Evolutionary conservation across 1,140 invertebrate genomes (phyloP).

Genomic region (Calephelis virginiensis): DNA sequence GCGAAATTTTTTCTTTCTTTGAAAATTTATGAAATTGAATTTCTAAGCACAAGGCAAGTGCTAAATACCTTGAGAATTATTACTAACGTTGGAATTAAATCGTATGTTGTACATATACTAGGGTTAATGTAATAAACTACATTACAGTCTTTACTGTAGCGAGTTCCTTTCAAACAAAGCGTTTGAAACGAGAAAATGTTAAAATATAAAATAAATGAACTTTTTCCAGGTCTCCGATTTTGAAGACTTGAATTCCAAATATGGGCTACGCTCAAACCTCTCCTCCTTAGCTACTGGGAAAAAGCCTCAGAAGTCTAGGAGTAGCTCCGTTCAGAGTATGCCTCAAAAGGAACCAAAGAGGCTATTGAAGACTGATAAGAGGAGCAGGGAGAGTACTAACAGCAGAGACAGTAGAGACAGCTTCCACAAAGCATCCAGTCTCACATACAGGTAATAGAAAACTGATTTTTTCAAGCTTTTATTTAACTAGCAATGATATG

Average conservation of each 20-base stretch:
- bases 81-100: no score
- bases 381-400: slow-evolving; percentile 38
- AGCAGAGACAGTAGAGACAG: slow-evolving; percentile 40
- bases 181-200: no score
- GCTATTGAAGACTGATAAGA: slow-evolving; percentile 29
- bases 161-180: no score
- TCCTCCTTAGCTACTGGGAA: slow-evolving; percentile 46
- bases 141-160: no score
- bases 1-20: no score
- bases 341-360: slow-evolving; percentile 35
- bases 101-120: no score
- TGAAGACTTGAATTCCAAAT: slow-evolving; percentile 56
- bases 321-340: slow-evolving; percentile 44
- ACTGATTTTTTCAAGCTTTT: background rate
- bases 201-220: no score
- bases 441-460: slow-evolving; percentile 36
- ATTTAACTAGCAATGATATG: no score
- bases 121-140: no score
- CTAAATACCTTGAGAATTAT: no score
- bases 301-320: slow-evolving; percentile 37
- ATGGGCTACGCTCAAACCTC: slow-evolving; percentile 41
- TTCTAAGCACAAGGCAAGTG: no score
- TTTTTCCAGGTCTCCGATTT: slow-evolving; percentile 67
- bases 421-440: slow-evolving; percentile 31
- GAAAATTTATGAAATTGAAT: no score